A percentile compares a stretch with the other conserved stretches of the same genome.
These are phyloP conservation scores for Ceratoteleas bidentatus DNA, from an alignment of 1,140 invertebrate species.

Conservation along the genomic window DNA sequence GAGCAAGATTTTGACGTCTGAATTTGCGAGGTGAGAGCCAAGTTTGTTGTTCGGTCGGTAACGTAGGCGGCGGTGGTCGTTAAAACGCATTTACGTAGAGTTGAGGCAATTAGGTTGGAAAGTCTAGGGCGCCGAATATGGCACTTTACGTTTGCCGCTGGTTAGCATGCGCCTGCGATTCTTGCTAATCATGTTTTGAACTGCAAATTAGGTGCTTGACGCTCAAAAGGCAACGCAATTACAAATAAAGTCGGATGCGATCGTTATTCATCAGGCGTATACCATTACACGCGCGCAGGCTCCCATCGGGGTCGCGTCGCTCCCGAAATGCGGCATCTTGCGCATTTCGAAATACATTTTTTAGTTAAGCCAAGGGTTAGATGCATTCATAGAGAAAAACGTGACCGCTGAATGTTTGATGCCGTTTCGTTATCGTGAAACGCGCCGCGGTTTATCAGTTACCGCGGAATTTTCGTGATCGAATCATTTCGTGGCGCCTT, in stretches of 20 bases:
- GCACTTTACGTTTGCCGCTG: conserved; percentile 18
- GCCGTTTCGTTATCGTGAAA: conserved; percentile 18
- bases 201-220: conserved; percentile 43
- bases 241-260: conserved; percentile 50
- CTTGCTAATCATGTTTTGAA: conserved; percentile 43
- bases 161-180: conserved; percentile 19
- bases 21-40: conserved; percentile 5
- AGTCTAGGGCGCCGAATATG: conserved; percentile 9
- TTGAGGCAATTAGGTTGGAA: too few relatives aligned
- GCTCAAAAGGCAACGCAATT: conserved; percentile 42
- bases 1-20: too few relatives aligned
- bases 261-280: conserved; percentile 33
- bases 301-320: conserved; percentile 13
- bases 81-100: neutral
- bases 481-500: too few relatives aligned
- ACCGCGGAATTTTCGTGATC: too few relatives aligned
- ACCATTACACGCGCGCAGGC: conserved; percentile 9
- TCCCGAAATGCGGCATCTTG: conserved; percentile 22
- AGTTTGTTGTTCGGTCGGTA: neutral
- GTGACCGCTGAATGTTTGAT: conserved; percentile 21
- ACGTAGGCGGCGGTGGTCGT: neutral
- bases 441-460: neutral
- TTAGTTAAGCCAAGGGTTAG: conserved; percentile 14
- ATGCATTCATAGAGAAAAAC: conserved; percentile 14
- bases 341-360: conserved; percentile 17